These are phyloP conservation scores for Elgonia sp. DNA, from an alignment of 2,888 invertebrate genomes.

Conservation along the genomic window DNA sequence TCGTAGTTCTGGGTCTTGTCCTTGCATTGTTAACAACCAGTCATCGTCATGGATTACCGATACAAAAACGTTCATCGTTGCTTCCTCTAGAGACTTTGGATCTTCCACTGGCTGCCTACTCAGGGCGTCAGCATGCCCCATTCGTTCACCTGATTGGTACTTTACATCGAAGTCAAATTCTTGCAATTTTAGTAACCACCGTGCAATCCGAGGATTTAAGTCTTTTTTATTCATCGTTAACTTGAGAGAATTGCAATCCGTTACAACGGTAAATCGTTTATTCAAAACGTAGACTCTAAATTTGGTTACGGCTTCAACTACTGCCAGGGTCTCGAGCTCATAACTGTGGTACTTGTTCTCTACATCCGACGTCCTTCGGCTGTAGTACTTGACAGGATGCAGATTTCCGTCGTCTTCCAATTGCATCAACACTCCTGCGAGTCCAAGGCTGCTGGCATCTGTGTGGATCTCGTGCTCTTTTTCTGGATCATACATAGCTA, in stretches of 20 bases:
- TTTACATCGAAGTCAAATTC: slow-evolving; percentile 40
- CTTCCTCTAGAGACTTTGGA: neutral
- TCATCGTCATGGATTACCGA: slow-evolving; percentile 22
- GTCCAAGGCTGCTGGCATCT: slow-evolving; percentile 13
- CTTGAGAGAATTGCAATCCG: slow-evolving; percentile 47
- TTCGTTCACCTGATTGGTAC: slow-evolving; percentile 24
- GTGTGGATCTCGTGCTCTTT: slow-evolving; percentile 27
- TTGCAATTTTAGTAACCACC: slow-evolving; percentile 49
- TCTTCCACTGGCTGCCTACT: neutral
- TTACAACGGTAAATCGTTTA: slow-evolving; percentile 23
- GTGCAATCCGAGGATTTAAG: slow-evolving; percentile 20
- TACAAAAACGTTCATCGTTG: slow-evolving; percentile 12
- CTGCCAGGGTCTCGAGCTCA: slow-evolving; percentile 84
- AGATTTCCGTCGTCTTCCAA: neutral
- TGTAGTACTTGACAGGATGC: slow-evolving; percentile 29
- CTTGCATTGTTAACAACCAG: slow-evolving; percentile 35
- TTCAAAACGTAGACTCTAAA: slow-evolving; percentile 82
- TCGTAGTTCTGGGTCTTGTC: slow-evolving; percentile 15
- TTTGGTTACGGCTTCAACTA: slow-evolving; percentile 80
- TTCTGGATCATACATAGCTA: slow-evolving; percentile 12
- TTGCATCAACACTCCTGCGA: slow-evolving; percentile 30
- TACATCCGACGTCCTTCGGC: neutral
- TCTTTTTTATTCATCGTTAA: slow-evolving; percentile 49
- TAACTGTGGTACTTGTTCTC: slow-evolving; percentile 83
- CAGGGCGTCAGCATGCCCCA: slow-evolving; percentile 48